A percentile compares a stretch with the other conserved stretches of the same genome.
Evolutionary conservation across 1,140 invertebrate species (phyloP).

Genomic region (Papilio polytes): DNA sequence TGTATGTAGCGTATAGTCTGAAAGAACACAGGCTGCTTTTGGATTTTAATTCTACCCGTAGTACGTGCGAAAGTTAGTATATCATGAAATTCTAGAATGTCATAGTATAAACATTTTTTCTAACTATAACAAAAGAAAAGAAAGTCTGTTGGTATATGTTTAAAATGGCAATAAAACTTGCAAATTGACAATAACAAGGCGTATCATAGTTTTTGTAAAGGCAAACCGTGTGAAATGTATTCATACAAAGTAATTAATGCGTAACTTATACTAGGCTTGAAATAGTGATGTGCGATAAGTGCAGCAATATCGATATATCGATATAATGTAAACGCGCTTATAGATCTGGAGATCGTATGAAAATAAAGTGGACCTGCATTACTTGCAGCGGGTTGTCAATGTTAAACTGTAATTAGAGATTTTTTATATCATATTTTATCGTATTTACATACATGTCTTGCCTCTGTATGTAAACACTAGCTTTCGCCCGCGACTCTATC

Average conservation of each 20-base stretch:
- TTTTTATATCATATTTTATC: too few species aligned
- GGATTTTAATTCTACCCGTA: too few species aligned
- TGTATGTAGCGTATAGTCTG: too few species aligned
- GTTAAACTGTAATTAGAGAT: too few species aligned
- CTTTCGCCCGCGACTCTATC: too few species aligned
- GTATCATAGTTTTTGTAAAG: not conserved
- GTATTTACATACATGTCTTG: too few species aligned
- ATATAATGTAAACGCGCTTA: too few species aligned
- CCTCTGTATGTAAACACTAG: too few species aligned
- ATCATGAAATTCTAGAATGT: not conserved
- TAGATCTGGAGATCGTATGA: too few species aligned
- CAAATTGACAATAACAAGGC: slow-evolving; percentile 7
- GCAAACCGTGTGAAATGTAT: slow-evolving; percentile 30
- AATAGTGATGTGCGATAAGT: not conserved
- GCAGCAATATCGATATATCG: not conserved
- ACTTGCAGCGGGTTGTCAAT: too few species aligned
- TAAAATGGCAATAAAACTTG: not conserved
- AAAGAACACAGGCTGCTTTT: too few species aligned
- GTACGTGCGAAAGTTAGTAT: not conserved
- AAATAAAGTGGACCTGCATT: too few species aligned
- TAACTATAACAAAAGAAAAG: not conserved
- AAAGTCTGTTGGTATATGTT: not conserved
- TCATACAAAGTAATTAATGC: slow-evolving; percentile 25
- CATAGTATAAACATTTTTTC: not conserved
- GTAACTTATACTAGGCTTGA: slow-evolving; percentile 1